Evolutionary conservation across 2,113 vertebrate species (phyloP).

Genomic region (Malurus alboscapulatus): DNA sequence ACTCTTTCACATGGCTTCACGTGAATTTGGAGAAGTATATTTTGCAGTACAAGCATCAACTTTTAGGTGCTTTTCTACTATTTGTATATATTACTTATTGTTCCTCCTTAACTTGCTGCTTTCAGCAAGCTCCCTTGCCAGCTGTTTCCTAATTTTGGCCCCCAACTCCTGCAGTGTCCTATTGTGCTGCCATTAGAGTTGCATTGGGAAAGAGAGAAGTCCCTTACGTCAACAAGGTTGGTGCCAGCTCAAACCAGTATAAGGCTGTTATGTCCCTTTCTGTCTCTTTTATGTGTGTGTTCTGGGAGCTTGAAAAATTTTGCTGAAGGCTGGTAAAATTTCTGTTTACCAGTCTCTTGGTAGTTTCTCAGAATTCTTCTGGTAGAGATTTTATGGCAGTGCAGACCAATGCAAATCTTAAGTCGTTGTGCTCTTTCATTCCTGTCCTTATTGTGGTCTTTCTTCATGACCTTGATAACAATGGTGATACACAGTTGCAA

Average conservation of each 20-base stretch:
- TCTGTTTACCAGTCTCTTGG: neutral
- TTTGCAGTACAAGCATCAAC: neutral
- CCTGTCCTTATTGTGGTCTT: neutral
- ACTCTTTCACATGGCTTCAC: neutral
- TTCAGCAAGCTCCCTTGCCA: neutral
- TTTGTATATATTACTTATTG: neutral
- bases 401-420: neutral
- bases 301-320: neutral
- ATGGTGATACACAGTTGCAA: fast-evolving
- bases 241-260: neutral
- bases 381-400: neutral
- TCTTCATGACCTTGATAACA: neutral
- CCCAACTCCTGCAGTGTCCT: neutral
- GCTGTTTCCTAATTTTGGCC: neutral
- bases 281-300: neutral
- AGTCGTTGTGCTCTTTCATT: neutral
- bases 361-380: neutral
- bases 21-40: neutral
- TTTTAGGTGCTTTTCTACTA: neutral
- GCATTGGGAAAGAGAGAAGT: neutral
- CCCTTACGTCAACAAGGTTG: neutral
- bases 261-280: neutral
- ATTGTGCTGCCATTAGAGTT: neutral
- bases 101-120: neutral
- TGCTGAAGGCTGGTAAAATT: neutral